Conservation (phyloP, 2,113 vertebrate genomes). For the Sapajus apella region DNA sequence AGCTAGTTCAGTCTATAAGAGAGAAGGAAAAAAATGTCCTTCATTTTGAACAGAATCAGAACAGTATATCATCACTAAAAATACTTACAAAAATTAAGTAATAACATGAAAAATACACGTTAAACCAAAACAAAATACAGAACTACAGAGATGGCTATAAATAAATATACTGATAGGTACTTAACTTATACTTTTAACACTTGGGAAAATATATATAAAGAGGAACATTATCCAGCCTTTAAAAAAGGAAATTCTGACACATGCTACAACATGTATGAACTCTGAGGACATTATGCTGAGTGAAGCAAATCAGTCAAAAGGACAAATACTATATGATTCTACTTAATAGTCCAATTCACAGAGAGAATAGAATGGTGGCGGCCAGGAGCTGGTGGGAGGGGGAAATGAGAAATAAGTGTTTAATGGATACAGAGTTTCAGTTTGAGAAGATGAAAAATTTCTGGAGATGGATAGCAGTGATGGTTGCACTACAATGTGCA, state of each 20-base stretch:
- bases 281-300: not conserved
- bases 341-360: not conserved
- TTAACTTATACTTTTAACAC: not conserved
- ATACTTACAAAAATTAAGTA: not conserved
- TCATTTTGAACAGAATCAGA: not conserved
- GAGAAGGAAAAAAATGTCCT: not conserved
- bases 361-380: not conserved
- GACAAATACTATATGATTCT: not conserved
- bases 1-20: not conserved
- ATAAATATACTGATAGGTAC: not conserved
- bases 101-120: not conserved
- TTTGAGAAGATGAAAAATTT: not conserved
- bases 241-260: not conserved
- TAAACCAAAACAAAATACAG: not conserved
- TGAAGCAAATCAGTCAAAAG: slow-evolving; percentile 5
- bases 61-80: not conserved
- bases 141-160: not conserved
- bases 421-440: not conserved
- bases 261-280: not conserved
- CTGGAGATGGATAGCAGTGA: not conserved
- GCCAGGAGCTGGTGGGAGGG: not conserved
- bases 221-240: not conserved
- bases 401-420: not conserved
- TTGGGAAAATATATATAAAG: not conserved
- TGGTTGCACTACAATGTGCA: not conserved